A percentile compares a stretch with the other conserved stretches of the same genome.
Evolutionary conservation across 2,797 vertebrate genomes (phyloP).

Genomic region (Gambelia wislizenii): DNA sequence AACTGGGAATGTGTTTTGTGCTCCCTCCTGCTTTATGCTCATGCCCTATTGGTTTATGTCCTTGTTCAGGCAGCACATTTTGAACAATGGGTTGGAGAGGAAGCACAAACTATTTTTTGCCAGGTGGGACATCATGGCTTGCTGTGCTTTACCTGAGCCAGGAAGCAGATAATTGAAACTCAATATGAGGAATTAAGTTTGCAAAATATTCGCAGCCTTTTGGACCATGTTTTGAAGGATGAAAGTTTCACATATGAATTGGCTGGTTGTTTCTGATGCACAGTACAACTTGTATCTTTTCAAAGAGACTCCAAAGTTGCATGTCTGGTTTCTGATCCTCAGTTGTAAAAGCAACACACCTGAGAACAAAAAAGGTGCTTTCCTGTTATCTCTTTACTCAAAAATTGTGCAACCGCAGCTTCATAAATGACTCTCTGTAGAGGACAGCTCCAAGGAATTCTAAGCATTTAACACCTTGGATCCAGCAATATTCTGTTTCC

Average conservation of each 20-base stretch:
- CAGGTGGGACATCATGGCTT: no score
- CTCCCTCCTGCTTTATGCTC: no score
- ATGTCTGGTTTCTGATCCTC: background rate
- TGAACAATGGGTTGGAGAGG: no score
- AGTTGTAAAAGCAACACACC: background rate
- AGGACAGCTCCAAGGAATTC: background rate
- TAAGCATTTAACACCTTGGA: background rate
- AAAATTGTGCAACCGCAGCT: background rate
- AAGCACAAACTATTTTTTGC: no score
- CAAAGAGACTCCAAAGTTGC: background rate
- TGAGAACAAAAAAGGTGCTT: background rate
- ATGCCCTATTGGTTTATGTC: no score
- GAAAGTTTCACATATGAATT: background rate
- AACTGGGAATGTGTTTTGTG: background rate
- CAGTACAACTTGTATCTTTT: background rate
- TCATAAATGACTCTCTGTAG: background rate
- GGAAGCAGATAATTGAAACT: no score
- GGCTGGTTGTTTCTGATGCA: background rate
- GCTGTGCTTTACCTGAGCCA: no score
- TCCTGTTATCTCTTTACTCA: background rate
- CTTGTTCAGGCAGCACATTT: no score
- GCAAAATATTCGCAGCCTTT: no score
- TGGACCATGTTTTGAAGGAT: background rate
- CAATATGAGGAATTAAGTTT: no score
- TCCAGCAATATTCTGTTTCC: background rate